phyloP scores from a whole-genome alignment of 1,140 invertebrate genomes.

The Brachionus rotundiformis region DNA sequence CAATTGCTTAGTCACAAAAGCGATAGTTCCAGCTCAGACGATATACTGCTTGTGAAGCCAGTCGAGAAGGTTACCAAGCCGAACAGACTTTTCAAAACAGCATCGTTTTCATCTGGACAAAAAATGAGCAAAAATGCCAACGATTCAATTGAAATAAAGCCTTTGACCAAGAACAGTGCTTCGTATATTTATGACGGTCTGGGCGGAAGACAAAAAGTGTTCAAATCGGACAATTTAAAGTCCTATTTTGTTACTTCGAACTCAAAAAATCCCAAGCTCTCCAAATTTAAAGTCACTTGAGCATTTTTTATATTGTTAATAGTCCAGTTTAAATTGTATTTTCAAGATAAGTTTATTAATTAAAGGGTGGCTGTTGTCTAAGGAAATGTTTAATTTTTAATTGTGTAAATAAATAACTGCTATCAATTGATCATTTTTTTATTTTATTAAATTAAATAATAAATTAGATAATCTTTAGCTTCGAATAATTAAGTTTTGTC shows the following conservation, averaged over 20 bases:
- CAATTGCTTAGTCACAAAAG: neutral
- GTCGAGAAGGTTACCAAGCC: slow-evolving; percentile 29
- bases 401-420: neutral
- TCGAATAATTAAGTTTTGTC: too few species aligned
- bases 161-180: neutral
- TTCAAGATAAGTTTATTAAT: too few species aligned
- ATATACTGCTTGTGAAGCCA: slow-evolving; percentile 36
- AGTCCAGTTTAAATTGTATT: neutral
- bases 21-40: neutral
- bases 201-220: slow-evolving; percentile 42
- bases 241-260: neutral
- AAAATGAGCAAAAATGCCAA: neutral
- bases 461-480: too few species aligned
- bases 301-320: neutral
- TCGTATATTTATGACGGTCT: slow-evolving; percentile 36
- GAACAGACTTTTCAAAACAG: neutral
- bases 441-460: too few species aligned
- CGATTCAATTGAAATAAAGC: slow-evolving; percentile 37
- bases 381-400: neutral
- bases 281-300: slow-evolving; percentile 47
- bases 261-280: slow-evolving; percentile 4
- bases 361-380: neutral
- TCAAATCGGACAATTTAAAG: slow-evolving; percentile 35
- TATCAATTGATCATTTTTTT: neutral
- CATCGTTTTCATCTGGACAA: slow-evolving; percentile 14